Evolutionary conservation across 2,888 invertebrate species (phyloP), one percentile per base, ranked within the genome.

Genomic region (Cantharis flavilabris): DNA sequence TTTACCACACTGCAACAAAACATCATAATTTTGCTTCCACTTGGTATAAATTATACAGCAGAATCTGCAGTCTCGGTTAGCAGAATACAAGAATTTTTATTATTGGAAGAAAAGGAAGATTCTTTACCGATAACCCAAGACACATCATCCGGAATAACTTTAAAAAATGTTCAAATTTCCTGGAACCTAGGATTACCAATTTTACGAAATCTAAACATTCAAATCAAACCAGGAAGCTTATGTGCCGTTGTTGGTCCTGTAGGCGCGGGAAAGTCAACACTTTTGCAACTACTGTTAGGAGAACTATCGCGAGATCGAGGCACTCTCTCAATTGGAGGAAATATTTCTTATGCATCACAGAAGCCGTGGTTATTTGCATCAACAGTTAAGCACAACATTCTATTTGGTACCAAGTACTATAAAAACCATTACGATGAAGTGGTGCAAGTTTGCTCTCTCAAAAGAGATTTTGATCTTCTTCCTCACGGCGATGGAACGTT

Each of bases 361-460:
- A 92, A 93, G 81, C 90, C 94, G 0, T 95, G 94, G 94, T 83
- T 91, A 1, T 92, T 91, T 80, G 87, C 88, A 0, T 90, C 90
- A 1, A 91, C 92, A 20, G 89, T 95, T 1, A 87, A 92, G 69
- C 92, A 93, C 80, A 95, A 95, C 84, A 92, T 95, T 80, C 84
- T 93, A 3, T 94, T 95, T 85, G 94, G 94, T 0, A 88, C 89
- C 77, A 84, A 87, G 0, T 91, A 88, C 77, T 86, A 90, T 75
- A 85, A 87, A 75, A 79, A 83, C 1, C 85, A 86, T 11, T 92
- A 92, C 83, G 85, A 87, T 71, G 85, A 87, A 72, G 91, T 93
- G 0, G 87, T 92, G 0, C 89, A 89, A 77, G 91, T 90, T 0
- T 93, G 93, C 84, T 92, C 92, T 2, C 85, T 94, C 74, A 89